A percentile compares a stretch with the other conserved stretches of the same genome.
Evolutionary conservation across 1,140 invertebrate genomes (phyloP).

Genomic region (Rhopalosiphum maidis): DNA sequence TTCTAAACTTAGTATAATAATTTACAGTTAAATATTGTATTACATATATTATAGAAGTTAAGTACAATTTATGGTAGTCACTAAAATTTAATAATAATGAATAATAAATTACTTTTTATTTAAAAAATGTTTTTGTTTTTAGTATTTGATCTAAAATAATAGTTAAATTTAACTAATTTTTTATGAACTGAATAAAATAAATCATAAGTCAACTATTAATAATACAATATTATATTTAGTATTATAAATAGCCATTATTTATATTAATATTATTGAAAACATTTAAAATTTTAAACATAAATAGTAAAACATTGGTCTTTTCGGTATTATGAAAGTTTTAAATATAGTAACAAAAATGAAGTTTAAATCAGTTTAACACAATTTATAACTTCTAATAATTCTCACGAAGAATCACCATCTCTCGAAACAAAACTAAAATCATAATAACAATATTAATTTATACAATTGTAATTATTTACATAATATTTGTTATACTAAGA

Average conservation of each 20-base stretch:
- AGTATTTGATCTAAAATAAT: conserved; percentile 19
- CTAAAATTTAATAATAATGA: neutral
- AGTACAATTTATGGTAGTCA: conserved; percentile 7
- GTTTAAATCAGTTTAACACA: neutral
- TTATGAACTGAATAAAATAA: neutral
- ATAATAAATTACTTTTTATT: conserved; percentile 4
- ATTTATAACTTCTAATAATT: conserved; percentile 7
- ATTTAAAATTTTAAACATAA: neutral
- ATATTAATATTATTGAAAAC: neutral
- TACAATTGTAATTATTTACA: neutral
- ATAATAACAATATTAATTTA: neutral
- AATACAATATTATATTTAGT: conserved; percentile 1
- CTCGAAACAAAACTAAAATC: conserved; percentile 52
- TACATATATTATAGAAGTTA: neutral
- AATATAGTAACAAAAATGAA: neutral
- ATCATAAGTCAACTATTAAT: neutral
- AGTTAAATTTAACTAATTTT: neutral
- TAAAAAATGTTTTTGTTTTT: neutral
- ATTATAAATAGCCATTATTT: neutral
- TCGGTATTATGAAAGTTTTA: neutral
- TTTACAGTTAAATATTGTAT: neutral
- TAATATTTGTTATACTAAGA: neutral
- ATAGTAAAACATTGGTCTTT: conserved; percentile 43
- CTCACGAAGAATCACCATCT: conserved; percentile 41
- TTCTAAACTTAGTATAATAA: neutral